Conservation (phyloP, 2,888 invertebrate genomes). For the Epsilonema sp. region DNA sequence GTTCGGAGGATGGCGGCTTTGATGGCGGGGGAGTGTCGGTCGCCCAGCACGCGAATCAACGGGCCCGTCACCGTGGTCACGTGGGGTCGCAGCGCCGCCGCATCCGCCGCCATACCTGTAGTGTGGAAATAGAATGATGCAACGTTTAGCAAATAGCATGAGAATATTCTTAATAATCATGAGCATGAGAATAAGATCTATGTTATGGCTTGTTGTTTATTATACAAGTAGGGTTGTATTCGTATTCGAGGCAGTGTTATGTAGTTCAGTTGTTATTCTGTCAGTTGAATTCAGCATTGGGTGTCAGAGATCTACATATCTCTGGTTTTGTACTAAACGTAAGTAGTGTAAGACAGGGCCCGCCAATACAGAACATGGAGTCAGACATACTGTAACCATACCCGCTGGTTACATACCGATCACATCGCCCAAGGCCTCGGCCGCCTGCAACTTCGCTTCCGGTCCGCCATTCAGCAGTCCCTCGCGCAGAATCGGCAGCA, state of each 20-base stretch:
- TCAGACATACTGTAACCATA: constrained; percentile 9
- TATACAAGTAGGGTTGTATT: too few relatives aligned
- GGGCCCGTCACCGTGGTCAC: constrained; percentile 95
- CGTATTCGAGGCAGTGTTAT: too few relatives aligned
- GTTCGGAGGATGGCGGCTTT: constrained; percentile 90
- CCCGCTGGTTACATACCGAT: constrained; percentile 38
- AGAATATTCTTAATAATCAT: background rate
- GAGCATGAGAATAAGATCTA: constrained; percentile 17
- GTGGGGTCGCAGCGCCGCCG: constrained; percentile 72
- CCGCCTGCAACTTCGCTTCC: constrained; percentile 84
- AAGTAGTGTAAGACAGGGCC: too few relatives aligned
- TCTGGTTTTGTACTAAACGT: too few relatives aligned
- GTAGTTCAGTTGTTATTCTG: too few relatives aligned
- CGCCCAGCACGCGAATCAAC: constrained; percentile 78
- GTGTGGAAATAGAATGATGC: too few relatives aligned
- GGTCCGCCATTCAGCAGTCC: constrained; percentile 82
- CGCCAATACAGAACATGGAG: too few relatives aligned
- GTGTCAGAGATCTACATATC: too few relatives aligned
- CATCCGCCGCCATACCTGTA: constrained; percentile 57
- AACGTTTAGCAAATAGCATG: too few relatives aligned
- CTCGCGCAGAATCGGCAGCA: constrained; percentile 83
- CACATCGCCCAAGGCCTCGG: constrained; percentile 64
- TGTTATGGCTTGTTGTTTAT: too few relatives aligned
- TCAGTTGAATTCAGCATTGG: too few relatives aligned
- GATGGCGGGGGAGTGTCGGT: constrained; percentile 68